A percentile compares a stretch with the other conserved stretches of the same genome.
phyloP scores from a whole-genome alignment of 1,140 invertebrate species.

The Drosophila teissieri region DNA sequence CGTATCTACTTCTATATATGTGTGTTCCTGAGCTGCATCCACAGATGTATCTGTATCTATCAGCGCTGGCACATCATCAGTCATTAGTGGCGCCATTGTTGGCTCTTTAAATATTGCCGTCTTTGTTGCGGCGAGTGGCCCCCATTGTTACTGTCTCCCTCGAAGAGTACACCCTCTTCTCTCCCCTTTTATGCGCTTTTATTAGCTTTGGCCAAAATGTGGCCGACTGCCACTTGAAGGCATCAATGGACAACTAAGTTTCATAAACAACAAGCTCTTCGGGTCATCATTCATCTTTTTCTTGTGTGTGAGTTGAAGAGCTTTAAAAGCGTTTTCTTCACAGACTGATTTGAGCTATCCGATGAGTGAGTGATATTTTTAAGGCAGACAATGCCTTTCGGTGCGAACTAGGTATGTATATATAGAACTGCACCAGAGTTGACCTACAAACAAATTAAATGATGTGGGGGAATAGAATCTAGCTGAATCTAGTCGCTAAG shows the following conservation, averaged over 20 bases:
- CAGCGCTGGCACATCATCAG: constrained; percentile 80
- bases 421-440: constrained; percentile 54
- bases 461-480: neutral
- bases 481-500: too few species aligned
- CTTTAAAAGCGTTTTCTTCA: constrained; percentile 40
- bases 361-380: constrained; percentile 69
- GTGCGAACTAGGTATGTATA: constrained; percentile 7
- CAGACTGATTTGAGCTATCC: constrained; percentile 61
- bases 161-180: neutral
- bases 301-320: constrained; percentile 37
- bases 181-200: constrained; percentile 67
- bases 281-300: constrained; percentile 74
- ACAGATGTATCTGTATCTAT: constrained; percentile 57
- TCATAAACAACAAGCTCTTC: constrained; percentile 65
- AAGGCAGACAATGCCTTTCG: constrained; percentile 25
- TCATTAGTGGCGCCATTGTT: constrained; percentile 82
- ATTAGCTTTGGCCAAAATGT: constrained; percentile 78
- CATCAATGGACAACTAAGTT: constrained; percentile 57
- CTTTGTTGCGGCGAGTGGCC: constrained; percentile 46
- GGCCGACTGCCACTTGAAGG: constrained; percentile 71
- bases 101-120: constrained; percentile 51
- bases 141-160: constrained; percentile 65
- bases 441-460: constrained; percentile 56
- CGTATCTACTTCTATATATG: constrained; percentile 5
- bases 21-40: constrained; percentile 12